Evolutionary conservation across 2,113 vertebrate species (phyloP).

Genomic region (Lipophrys pholis): DNA sequence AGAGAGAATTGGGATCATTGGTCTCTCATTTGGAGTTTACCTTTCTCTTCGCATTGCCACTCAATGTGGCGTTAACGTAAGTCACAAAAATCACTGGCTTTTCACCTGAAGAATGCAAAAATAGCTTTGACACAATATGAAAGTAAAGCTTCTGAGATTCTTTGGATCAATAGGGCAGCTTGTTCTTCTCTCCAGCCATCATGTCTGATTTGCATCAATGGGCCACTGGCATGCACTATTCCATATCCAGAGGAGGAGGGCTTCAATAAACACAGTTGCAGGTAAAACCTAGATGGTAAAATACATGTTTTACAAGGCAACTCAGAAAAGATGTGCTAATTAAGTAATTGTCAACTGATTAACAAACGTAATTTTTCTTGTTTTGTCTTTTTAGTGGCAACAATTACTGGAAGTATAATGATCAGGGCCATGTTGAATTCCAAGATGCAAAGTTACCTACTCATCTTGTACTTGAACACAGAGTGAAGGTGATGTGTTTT

Average conservation of each 20-base stretch:
- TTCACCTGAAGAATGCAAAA: no score
- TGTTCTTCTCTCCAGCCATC: constrained; percentile 65
- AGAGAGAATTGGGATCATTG: constrained; percentile 71
- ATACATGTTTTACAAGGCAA: not conserved
- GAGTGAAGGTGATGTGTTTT: constrained; percentile 62
- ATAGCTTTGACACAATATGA: no score
- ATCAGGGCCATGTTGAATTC: constrained; percentile 56
- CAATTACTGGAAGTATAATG: constrained; percentile 45
- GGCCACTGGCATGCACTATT: constrained; percentile 53
- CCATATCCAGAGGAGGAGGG: not conserved
- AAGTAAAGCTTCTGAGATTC: no score
- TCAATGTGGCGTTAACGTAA: constrained; percentile 53
- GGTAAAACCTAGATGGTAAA: not conserved
- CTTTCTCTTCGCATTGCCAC: constrained; percentile 60
- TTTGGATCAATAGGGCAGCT: not conserved
- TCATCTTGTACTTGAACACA: constrained; percentile 47
- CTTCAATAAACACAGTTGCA: no score
- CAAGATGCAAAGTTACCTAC: constrained; percentile 20
- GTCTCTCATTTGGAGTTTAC: constrained; percentile 70
- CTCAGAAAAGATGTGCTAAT: not conserved
- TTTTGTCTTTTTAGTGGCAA: constrained; percentile 37
- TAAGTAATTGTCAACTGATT: not conserved
- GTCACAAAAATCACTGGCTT: constrained; percentile 2
- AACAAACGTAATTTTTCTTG: not conserved
- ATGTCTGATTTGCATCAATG: constrained; percentile 78